A percentile compares a stretch with the other conserved stretches of the same genome.
Evolutionary conservation across 2,797 vertebrate species (phyloP).

Genomic region (Syndactyla subalaris): DNA sequence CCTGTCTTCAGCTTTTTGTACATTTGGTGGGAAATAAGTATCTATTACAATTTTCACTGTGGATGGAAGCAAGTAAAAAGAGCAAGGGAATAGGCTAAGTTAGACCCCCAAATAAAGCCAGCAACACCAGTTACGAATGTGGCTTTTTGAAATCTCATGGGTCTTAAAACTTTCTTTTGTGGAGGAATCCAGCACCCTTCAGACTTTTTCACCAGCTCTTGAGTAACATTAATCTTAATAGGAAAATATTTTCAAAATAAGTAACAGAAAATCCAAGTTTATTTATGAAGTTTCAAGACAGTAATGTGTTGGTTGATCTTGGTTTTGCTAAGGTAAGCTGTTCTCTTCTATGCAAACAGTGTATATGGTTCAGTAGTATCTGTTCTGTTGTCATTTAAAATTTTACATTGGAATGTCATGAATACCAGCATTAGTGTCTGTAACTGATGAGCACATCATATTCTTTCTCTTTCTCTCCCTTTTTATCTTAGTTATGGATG

Average conservation of each 20-base stretch:
- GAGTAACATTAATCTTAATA: not conserved
- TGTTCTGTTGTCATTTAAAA: not conserved
- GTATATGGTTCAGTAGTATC: not conserved
- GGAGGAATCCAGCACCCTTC: not conserved
- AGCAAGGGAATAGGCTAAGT: not conserved
- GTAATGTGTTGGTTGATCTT: not conserved
- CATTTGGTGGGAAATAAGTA: not conserved
- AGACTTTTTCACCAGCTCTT: not conserved
- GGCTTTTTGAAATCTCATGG: not conserved
- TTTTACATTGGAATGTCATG: not conserved
- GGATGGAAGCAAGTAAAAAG: not conserved
- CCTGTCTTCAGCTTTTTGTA: not conserved
- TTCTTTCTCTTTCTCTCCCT: slow-evolving; percentile 49
- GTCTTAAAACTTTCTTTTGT: not conserved
- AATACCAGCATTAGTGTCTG: not conserved
- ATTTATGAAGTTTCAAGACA: not conserved
- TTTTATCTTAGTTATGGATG: slow-evolving; percentile 88
- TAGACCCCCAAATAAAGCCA: not conserved
- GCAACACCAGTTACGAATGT: not conserved
- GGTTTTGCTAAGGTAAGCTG: not conserved
- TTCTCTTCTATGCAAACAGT: not conserved
- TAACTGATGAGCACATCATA: not conserved
- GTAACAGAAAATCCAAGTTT: not conserved
- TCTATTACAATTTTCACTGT: not conserved
- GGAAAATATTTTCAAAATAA: not conserved